Conservation (phyloP, 2,113 vertebrate species). For the Grammomys dolichurus region DNA sequence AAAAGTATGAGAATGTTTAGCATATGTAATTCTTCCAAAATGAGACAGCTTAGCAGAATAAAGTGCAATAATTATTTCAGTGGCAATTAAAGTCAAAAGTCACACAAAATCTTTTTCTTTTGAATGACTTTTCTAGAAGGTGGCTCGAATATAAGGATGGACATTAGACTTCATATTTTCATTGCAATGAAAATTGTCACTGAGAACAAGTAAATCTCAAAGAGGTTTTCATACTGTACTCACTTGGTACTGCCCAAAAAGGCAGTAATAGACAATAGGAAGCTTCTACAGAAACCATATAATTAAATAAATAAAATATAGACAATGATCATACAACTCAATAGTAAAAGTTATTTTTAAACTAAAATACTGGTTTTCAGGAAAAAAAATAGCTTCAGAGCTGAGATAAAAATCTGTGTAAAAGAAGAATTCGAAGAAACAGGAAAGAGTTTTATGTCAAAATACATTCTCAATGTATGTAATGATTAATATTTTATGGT, state of each 20-base stretch:
- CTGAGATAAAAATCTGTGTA: neutral
- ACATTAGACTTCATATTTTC: neutral
- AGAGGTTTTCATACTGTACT: neutral
- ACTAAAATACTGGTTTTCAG: neutral
- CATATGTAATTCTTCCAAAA: neutral
- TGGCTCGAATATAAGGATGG: neutral
- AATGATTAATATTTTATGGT: neutral
- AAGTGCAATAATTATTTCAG: constrained; percentile 16
- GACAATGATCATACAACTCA: neutral
- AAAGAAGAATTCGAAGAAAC: neutral
- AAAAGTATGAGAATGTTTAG: neutral
- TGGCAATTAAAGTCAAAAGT: neutral
- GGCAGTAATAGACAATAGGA: neutral
- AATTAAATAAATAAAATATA: neutral
- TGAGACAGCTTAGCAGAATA: neutral
- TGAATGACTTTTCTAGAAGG: neutral
- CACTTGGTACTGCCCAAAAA: neutral
- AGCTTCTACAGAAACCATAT: neutral
- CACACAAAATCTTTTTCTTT: neutral
- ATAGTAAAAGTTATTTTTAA: neutral
- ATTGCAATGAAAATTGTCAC: neutral
- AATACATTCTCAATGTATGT: neutral
- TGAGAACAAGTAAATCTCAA: neutral
- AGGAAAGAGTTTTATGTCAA: neutral
- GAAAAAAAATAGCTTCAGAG: neutral